Percentiles rank a stretch among this genome's conserved stretches.
Evolutionary conservation across 2,797 vertebrate species (phyloP).

Genomic region (Danionella dracula): DNA sequence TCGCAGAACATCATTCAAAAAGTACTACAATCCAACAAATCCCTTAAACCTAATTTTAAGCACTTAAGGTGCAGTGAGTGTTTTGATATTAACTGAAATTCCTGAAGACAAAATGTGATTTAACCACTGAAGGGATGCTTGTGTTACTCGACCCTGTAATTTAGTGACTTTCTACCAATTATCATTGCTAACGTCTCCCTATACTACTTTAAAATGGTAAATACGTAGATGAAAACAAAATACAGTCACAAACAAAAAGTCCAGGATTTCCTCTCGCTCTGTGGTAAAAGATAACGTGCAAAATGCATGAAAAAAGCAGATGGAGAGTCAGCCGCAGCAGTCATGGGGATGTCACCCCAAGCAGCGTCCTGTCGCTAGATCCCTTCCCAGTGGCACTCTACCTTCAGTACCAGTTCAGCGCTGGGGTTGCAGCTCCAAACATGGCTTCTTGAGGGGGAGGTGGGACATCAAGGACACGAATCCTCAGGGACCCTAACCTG

Average conservation of each 20-base stretch:
- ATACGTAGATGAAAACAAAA: too few relatives aligned
- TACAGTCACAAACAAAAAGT: background rate
- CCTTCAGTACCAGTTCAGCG: slow-evolving; percentile 48
- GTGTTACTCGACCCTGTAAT: too few relatives aligned
- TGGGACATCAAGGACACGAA: slow-evolving; percentile 46
- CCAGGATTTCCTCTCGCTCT: slow-evolving; percentile 22
- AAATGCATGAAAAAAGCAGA: slow-evolving; percentile 61
- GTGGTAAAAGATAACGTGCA: slow-evolving; percentile 63
- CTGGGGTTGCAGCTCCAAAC: slow-evolving; percentile 18
- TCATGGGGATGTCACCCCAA: slow-evolving; percentile 47
- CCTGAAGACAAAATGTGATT: too few relatives aligned
- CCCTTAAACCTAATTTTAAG: too few relatives aligned
- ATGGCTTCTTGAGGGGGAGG: slow-evolving; percentile 1
- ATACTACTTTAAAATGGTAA: too few relatives aligned
- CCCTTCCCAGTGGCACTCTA: slow-evolving; percentile 67
- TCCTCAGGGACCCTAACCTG: slow-evolving; percentile 52
- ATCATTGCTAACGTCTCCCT: too few relatives aligned
- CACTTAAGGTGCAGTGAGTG: too few relatives aligned
- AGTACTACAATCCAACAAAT: too few relatives aligned
- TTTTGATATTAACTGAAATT: too few relatives aligned
- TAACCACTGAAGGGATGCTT: too few relatives aligned
- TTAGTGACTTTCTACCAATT: too few relatives aligned
- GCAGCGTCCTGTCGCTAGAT: slow-evolving; percentile 50
- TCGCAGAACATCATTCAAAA: too few relatives aligned
- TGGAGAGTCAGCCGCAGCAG: slow-evolving; percentile 54